Conservation (phyloP, 2,797 vertebrate species). For the Acanthurus tractus region DNA sequence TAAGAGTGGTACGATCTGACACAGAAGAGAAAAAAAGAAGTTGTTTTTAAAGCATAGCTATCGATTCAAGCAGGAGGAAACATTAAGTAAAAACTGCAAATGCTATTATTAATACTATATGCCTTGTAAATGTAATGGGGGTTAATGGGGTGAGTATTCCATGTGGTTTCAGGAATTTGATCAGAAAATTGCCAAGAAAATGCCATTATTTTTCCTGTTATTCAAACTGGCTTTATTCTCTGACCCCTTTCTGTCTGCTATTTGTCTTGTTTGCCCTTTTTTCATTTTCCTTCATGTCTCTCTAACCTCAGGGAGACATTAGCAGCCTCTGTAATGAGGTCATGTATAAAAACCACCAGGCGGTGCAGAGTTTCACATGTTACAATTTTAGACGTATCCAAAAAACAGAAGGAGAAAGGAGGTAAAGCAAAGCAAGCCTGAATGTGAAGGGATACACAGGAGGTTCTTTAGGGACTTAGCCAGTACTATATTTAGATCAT, state of each 20-base stretch:
- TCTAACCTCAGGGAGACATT: conserved; percentile 19
- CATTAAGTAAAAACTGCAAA: conserved; percentile 33
- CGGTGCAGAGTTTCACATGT: conserved; percentile 1
- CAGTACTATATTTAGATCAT: neutral
- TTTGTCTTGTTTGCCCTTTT: neutral
- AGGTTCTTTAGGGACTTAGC: neutral
- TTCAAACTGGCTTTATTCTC: conserved; percentile 23
- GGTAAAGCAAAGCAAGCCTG: neutral
- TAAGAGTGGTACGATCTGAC: conserved; percentile 54
- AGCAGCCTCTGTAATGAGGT: conserved; percentile 28
- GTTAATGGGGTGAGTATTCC: neutral
- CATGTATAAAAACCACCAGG: conserved; percentile 1
- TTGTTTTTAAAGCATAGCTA: conserved; percentile 25
- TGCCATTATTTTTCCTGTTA: conserved; percentile 10
- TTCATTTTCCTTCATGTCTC: conserved; percentile 31
- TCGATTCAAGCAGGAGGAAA: conserved; percentile 33
- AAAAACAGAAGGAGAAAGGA: conserved; percentile 23
- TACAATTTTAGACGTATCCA: conserved; percentile 34
- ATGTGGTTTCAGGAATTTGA: conserved; percentile 13
- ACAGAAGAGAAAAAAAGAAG: conserved; percentile 32
- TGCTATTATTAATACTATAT: conserved; percentile 4
- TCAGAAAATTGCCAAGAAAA: conserved; percentile 1
- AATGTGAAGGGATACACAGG: conserved; percentile 14
- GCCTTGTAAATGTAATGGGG: too few relatives aligned
- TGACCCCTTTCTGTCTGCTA: conserved; percentile 13